A percentile compares a stretch with the other conserved stretches of the same genome.
Conservation (phyloP, 2,113 vertebrate species). For the Chloebia gouldiae region DNA sequence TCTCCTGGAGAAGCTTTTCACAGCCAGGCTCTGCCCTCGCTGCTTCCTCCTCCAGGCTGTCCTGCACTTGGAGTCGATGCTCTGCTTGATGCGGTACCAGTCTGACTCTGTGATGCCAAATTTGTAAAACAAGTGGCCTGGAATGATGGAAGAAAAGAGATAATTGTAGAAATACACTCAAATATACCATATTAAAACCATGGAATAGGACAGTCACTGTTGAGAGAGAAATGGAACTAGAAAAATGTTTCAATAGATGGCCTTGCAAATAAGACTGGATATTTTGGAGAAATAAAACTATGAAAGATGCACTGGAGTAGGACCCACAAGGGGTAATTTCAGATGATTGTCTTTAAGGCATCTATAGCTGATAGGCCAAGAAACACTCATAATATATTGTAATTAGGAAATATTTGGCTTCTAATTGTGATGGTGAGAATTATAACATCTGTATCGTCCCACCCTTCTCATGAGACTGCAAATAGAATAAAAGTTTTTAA, state of each 20-base stretch:
- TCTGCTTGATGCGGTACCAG: constrained; percentile 99
- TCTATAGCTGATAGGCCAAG: neutral
- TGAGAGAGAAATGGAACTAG: neutral
- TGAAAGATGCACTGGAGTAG: neutral
- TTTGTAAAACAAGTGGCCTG: constrained; percentile 96
- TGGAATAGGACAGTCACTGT: neutral
- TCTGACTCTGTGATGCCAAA: constrained; percentile 94
- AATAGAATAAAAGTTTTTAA: neutral
- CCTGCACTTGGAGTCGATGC: constrained; percentile 98
- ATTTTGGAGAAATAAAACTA: neutral
- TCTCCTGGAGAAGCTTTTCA: constrained; percentile 96
- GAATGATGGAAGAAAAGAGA: neutral
- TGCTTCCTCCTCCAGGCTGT: constrained; percentile 97
- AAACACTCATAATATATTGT: neutral
- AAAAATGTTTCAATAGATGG: neutral
- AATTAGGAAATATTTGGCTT: neutral
- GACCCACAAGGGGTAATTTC: fast-evolving
- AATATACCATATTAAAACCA: neutral
- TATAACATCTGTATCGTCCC: neutral
- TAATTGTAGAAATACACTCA: neutral
- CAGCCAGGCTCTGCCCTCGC: constrained; percentile 93
- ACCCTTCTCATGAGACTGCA: neutral
- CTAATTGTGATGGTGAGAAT: neutral
- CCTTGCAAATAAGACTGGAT: neutral
- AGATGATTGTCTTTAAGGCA: neutral